A percentile compares a stretch with the other conserved stretches of the same genome.
Evolutionary conservation across 2,113 vertebrate genomes (phyloP).

Genomic region (Azemiops feae): DNA sequence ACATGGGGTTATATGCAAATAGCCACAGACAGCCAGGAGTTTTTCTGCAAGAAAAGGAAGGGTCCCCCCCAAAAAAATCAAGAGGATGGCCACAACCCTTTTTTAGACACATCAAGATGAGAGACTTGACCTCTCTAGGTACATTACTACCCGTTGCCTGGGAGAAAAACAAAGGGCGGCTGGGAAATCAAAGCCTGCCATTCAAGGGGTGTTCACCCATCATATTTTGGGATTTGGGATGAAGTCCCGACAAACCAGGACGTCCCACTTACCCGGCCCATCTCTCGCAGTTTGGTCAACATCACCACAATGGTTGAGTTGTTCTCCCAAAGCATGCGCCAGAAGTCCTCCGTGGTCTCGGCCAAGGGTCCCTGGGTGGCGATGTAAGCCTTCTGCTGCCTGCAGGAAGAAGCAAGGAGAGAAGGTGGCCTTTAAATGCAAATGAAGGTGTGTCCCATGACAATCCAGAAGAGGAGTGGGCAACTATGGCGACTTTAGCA

Average conservation of each 20-base stretch:
- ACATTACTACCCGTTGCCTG: neutral
- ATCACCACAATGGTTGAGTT: constrained; percentile 98
- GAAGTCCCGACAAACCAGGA: neutral
- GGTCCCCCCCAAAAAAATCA: neutral
- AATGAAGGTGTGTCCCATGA: neutral
- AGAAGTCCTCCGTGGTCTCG: constrained; percentile 97
- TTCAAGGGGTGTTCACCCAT: neutral
- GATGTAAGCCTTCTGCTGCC: constrained; percentile 96
- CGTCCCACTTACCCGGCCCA: constrained; percentile 82
- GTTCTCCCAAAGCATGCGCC: constrained; percentile 98
- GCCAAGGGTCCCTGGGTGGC: constrained; percentile 94
- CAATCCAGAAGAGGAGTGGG: neutral
- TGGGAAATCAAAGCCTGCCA: neutral
- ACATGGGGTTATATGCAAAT: too few species aligned
- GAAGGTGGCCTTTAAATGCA: neutral
- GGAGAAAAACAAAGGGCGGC: neutral
- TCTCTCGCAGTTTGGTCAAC: constrained; percentile 95
- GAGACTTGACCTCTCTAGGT: neutral
- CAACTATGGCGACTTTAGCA: too few species aligned
- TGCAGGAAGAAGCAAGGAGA: constrained; percentile 43
- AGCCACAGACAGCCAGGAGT: neutral
- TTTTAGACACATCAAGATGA: neutral
- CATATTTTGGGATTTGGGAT: neutral
- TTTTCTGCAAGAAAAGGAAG: neutral
- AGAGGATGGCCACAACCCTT: neutral